Conservation (phyloP, 1,140 invertebrate species). For the Zaprionus lachaisei region DNA sequence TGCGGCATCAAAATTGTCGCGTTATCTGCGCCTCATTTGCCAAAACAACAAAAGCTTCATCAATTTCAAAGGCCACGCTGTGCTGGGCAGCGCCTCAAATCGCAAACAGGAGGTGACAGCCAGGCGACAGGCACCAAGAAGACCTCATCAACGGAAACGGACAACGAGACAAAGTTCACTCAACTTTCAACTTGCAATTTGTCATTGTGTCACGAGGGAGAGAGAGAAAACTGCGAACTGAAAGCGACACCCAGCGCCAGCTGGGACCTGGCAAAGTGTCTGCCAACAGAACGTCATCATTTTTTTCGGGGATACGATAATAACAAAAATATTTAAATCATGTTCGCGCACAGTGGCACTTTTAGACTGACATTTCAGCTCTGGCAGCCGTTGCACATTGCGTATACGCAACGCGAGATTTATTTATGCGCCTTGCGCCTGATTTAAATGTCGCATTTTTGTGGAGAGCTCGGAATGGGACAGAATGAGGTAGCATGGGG, state of each 20-base stretch:
- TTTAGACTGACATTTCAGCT: background rate
- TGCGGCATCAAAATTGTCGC: slow-evolving; percentile 73
- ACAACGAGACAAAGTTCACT: slow-evolving; percentile 73
- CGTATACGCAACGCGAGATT: slow-evolving; percentile 76
- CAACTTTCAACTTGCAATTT: slow-evolving; percentile 81
- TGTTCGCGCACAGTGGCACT: slow-evolving; percentile 43
- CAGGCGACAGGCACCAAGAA: slow-evolving; percentile 4
- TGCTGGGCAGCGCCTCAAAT: slow-evolving; percentile 49
- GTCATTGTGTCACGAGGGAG: slow-evolving; percentile 71
- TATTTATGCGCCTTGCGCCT: slow-evolving; percentile 66
- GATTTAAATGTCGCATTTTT: slow-evolving; percentile 76
- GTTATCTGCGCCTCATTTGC: slow-evolving; percentile 79
- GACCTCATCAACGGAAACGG: slow-evolving; percentile 45
- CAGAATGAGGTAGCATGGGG: slow-evolving; percentile 1
- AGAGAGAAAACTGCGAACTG: slow-evolving; percentile 32
- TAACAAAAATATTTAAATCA: slow-evolving; percentile 70
- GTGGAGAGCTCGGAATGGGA: slow-evolving; percentile 60
- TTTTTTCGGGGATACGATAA: slow-evolving; percentile 32
- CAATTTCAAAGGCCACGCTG: slow-evolving; percentile 62
- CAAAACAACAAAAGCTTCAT: slow-evolving; percentile 75
- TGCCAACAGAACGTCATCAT: slow-evolving; percentile 60
- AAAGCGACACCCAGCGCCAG: slow-evolving; percentile 57
- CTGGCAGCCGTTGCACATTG: slow-evolving; percentile 51
- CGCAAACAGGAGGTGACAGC: slow-evolving; percentile 52
- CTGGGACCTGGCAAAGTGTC: slow-evolving; percentile 57